Evolutionary conservation across 2,888 invertebrate genomes (phyloP).

Genomic region (Heteropelma amictum): DNA sequence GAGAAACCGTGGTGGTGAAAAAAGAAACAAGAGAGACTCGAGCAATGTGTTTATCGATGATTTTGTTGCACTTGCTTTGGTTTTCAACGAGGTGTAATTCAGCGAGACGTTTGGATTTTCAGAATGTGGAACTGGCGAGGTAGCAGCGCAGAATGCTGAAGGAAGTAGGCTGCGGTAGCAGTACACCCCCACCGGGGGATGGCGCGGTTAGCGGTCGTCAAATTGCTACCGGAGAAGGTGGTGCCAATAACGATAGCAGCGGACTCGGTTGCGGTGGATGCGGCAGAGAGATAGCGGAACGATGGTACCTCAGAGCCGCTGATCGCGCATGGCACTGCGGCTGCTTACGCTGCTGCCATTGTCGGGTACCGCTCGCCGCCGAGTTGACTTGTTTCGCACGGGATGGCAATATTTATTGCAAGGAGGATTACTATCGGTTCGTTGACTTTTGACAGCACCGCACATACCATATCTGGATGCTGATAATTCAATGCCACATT

Average conservation of each 20-base stretch:
- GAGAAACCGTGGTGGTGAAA: background rate
- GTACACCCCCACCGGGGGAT: conserved; percentile 79
- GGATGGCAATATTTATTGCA: conserved; percentile 95
- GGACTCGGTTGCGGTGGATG: conserved; percentile 81
- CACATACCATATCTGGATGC: background rate
- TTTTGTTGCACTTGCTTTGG: background rate
- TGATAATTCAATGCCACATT: no score
- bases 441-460: conserved; percentile 56
- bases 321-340: conserved; percentile 94
- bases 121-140: conserved; percentile 61
- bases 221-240: conserved; percentile 70
- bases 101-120: background rate
- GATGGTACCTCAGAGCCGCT: conserved; percentile 89
- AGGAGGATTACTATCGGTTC: conserved; percentile 96
- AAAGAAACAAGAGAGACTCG: background rate
- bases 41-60: background rate
- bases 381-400: conserved; percentile 93
- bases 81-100: background rate
- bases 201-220: conserved; percentile 78
- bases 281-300: conserved; percentile 81
- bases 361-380: conserved; percentile 89
- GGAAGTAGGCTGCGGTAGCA: conserved; percentile 80
- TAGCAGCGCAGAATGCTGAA: conserved; percentile 81
- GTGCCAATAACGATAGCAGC: conserved; percentile 65
- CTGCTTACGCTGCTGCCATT: conserved; percentile 91